Percentiles rank a stretch among this genome's conserved stretches.
phyloP scores from a whole-genome alignment of 2,888 invertebrate species.

The Apamea crenata region DNA sequence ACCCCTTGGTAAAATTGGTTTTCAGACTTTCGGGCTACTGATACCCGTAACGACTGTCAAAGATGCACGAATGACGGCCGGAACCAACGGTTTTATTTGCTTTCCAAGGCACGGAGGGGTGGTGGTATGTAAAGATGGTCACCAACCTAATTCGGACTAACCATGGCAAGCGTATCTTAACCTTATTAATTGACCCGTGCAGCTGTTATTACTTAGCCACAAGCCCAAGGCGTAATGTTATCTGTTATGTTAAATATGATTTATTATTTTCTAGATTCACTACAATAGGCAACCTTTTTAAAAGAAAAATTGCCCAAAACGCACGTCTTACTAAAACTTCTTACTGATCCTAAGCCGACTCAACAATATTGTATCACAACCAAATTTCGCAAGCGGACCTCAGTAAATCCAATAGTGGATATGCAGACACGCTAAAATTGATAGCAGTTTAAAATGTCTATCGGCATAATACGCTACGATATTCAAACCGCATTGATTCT shows the following conservation, averaged over 20 bases:
- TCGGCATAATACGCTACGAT: slow-evolving; percentile 53
- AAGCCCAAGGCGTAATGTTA: not conserved
- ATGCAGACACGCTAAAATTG: slow-evolving; percentile 64
- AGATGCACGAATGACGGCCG: not conserved
- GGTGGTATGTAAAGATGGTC: not conserved
- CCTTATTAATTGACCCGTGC: not conserved
- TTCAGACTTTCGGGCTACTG: not conserved
- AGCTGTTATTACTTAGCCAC: not conserved
- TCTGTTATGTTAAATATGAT: not conserved
- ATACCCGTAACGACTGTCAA: not conserved
- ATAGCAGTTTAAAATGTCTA: slow-evolving; percentile 61
- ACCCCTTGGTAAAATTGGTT: too few relatives aligned
- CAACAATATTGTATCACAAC: slow-evolving; percentile 9
- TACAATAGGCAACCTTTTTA: not conserved
- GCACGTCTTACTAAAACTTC: not conserved
- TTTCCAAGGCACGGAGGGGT: not conserved
- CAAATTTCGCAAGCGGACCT: slow-evolving; percentile 11
- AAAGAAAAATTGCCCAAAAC: not conserved
- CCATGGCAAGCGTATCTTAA: not conserved
- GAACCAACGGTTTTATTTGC: not conserved
- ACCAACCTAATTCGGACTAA: not conserved
- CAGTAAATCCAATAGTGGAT: slow-evolving; percentile 48
- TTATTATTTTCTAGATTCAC: not conserved
- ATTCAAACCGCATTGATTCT: slow-evolving; percentile 65
- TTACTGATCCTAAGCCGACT: slow-evolving; percentile 1